Conservation (phyloP, 2,888 invertebrate species). For the Eristalis intricaria region DNA sequence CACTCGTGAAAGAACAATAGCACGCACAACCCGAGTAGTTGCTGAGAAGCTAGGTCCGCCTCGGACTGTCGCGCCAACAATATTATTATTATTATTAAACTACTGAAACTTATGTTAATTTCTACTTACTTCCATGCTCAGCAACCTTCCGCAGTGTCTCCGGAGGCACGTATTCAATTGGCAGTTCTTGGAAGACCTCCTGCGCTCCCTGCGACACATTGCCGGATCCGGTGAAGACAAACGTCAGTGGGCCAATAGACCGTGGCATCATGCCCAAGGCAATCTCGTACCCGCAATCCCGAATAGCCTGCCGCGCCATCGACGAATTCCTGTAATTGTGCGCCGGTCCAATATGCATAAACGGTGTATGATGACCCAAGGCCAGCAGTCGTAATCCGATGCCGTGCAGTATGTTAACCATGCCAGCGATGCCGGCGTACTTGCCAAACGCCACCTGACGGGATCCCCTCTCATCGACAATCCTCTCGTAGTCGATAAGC, state of each 20-base stretch:
- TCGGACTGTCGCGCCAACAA: too few relatives aligned
- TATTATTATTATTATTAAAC: too few relatives aligned
- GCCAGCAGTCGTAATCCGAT: slow-evolving; percentile 94
- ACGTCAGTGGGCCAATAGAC: slow-evolving; percentile 97
- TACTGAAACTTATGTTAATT: not conserved
- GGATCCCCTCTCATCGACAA: slow-evolving; percentile 93
- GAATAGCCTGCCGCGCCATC: slow-evolving; percentile 97
- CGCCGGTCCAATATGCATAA: slow-evolving; percentile 99
- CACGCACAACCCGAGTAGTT: too few relatives aligned
- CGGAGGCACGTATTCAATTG: slow-evolving; percentile 98
- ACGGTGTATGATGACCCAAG: slow-evolving; percentile 99
- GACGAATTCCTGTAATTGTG: slow-evolving; percentile 99
- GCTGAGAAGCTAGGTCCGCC: too few relatives aligned
- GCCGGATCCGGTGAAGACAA: slow-evolving; percentile 98
- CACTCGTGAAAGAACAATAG: too few relatives aligned
- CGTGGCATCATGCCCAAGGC: slow-evolving; percentile 97
- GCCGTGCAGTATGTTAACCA: slow-evolving; percentile 99
- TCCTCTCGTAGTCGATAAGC: slow-evolving; percentile 97
- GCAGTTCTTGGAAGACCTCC: slow-evolving; percentile 97
- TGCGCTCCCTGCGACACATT: slow-evolving; percentile 97
- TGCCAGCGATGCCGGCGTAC: slow-evolving; percentile 99
- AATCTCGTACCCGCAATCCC: slow-evolving; percentile 99
- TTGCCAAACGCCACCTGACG: slow-evolving; percentile 99
- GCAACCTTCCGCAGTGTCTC: slow-evolving; percentile 97
- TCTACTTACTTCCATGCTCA: slow-evolving; percentile 93